Conservation (phyloP, 2,888 invertebrate species). For the Clostera curtula region DNA sequence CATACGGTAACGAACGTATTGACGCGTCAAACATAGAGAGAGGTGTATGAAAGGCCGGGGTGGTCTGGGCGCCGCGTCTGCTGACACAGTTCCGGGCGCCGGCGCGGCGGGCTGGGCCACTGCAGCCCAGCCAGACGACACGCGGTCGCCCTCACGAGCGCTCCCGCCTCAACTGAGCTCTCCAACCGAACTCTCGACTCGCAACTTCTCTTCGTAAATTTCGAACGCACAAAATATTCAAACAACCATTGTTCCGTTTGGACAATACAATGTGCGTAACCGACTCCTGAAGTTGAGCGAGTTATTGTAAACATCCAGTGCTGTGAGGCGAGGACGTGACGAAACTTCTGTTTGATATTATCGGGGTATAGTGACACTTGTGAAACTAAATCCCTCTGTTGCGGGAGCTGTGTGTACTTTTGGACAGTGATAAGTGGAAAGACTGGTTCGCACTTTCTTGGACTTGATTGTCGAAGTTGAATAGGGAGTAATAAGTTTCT, state of each 20-base stretch:
- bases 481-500: no score
- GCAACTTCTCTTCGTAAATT: conserved; percentile 31
- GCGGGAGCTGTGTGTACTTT: conserved; percentile 17
- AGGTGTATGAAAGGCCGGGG: conserved; percentile 51
- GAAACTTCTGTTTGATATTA: conserved; percentile 25
- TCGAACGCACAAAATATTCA: conserved; percentile 18
- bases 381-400: conserved; percentile 14
- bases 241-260: conserved; percentile 42
- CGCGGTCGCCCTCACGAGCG: conserved; percentile 56
- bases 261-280: conserved; percentile 55
- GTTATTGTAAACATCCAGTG: conserved; percentile 44
- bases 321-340: conserved; percentile 23
- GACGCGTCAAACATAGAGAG: conserved; percentile 49
- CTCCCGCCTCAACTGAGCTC: conserved; percentile 40
- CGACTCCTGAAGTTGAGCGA: conserved; percentile 36
- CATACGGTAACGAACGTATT: conserved; percentile 50
- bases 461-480: no score
- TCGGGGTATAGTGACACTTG: conserved; percentile 15
- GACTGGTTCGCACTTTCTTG: conserved; percentile 18
- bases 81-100: conserved; percentile 72
- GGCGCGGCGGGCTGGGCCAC: conserved; percentile 58
- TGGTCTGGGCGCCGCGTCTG: conserved; percentile 54
- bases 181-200: conserved; percentile 25
- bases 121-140: conserved; percentile 66
- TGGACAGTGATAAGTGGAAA: conserved; percentile 12